phyloP scores from a whole-genome alignment of 2,888 invertebrate genomes.

The Brachylomia viminalis region DNA sequence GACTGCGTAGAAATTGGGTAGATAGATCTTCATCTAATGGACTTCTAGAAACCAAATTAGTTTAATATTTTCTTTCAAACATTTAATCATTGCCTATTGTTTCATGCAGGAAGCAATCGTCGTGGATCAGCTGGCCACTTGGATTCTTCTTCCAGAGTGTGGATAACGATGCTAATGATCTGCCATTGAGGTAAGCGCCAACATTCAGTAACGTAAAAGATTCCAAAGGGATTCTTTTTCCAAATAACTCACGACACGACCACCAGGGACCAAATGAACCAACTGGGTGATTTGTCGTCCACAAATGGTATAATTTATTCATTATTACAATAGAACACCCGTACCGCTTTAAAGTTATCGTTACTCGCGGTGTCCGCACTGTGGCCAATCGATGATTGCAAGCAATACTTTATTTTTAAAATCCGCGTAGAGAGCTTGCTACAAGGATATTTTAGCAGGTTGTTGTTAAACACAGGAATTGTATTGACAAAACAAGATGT shows the following conservation, averaged over 20 bases:
- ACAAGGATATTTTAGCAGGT: not conserved
- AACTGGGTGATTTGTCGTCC: not conserved
- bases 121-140: conserved; percentile 98
- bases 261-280: not conserved
- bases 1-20: conserved; percentile 38
- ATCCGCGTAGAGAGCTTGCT: not conserved
- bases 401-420: not conserved
- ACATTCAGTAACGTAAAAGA: not conserved
- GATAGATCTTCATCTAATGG: conserved; percentile 22
- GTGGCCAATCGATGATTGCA: not conserved
- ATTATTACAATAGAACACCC: not conserved
- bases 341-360: not conserved
- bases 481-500: not conserved
- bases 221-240: not conserved
- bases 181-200: conserved; percentile 93
- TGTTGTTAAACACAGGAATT: not conserved
- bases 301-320: not conserved
- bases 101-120: conserved; percentile 91
- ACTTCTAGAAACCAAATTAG: not conserved
- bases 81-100: conserved; percentile 4
- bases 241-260: not conserved
- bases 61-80: not conserved
- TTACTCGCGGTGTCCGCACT: not conserved
- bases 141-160: conserved; percentile 96
- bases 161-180: conserved; percentile 93